phyloP scores from a whole-genome alignment of 1,140 invertebrate genomes.

The Copidosoma floridanum region DNA sequence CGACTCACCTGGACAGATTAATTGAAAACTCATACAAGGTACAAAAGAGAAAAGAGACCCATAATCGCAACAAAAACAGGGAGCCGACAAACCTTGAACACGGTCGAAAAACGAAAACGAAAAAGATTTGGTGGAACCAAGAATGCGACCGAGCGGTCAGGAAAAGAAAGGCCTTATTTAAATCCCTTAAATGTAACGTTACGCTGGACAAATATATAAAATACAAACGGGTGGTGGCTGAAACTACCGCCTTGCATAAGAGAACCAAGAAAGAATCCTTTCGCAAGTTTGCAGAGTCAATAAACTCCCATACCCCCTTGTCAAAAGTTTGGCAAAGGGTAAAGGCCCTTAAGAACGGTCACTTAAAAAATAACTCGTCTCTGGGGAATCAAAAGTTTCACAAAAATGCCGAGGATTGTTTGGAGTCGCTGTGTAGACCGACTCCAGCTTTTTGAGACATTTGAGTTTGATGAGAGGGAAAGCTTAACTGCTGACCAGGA shows the following conservation, averaged over 20 bases:
- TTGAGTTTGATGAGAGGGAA: background rate
- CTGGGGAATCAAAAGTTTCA: background rate
- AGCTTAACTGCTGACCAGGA: background rate
- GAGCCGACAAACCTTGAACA: background rate
- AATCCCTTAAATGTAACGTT: background rate
- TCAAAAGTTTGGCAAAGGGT: slow-evolving; percentile 1
- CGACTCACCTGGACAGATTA: no score
- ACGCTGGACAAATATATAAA: background rate
- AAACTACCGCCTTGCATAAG: background rate
- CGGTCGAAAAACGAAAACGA: background rate
- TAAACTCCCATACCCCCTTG: slow-evolving; percentile 1
- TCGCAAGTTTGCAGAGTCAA: background rate
- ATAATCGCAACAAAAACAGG: background rate
- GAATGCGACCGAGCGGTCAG: background rate
- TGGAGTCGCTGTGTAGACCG: background rate
- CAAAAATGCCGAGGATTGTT: background rate
- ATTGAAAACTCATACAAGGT: no score
- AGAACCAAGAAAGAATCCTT: slow-evolving; percentile 1
- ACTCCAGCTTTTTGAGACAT: background rate
- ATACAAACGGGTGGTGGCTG: background rate
- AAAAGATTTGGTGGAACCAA: slow-evolving; percentile 1
- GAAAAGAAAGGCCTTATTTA: background rate
- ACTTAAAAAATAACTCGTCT: background rate
- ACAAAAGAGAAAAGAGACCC: background rate
- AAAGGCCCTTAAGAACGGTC: slow-evolving; percentile 7